phyloP scores from a whole-genome alignment of 1,140 invertebrate species.

The Chlorops oryzae region DNA sequence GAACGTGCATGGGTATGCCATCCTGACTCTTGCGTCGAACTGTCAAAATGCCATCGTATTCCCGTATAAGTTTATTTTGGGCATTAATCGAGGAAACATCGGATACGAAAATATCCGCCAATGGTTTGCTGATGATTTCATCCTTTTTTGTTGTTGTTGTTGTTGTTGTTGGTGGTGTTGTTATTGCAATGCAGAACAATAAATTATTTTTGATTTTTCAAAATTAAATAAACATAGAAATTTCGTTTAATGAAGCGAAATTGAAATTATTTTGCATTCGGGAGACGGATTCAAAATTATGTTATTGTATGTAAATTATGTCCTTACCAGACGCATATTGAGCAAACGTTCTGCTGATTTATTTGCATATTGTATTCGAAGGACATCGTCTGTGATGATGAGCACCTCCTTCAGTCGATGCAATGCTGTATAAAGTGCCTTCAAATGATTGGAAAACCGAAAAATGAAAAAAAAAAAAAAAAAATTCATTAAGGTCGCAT shows the following conservation, averaged over 20 bases:
- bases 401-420: conserved; percentile 80
- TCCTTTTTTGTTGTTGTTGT: too few species aligned
- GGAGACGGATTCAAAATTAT: background rate
- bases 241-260: too few species aligned
- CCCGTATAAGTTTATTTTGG: conserved; percentile 64
- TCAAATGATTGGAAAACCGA: conserved; percentile 34
- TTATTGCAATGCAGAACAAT: too few species aligned
- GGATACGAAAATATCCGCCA: conserved; percentile 54
- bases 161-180: too few species aligned
- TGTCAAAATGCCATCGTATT: conserved; percentile 81
- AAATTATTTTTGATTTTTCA: too few species aligned
- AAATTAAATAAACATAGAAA: too few species aligned
- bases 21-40: conserved; percentile 75
- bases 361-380: conserved; percentile 63
- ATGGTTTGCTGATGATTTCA: conserved; percentile 69
- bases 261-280: too few species aligned
- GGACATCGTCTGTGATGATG: conserved; percentile 77
- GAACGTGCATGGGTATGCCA: conserved; percentile 69
- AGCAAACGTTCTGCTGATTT: conserved; percentile 43
- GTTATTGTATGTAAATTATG: background rate
- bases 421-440: conserved; percentile 76
- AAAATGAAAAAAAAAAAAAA: background rate
- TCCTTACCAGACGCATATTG: conserved; percentile 45
- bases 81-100: conserved; percentile 55
- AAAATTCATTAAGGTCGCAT: too few species aligned